phyloP scores from a whole-genome alignment of 2,797 vertebrate genomes.

The Hippocampus kuda region DNA sequence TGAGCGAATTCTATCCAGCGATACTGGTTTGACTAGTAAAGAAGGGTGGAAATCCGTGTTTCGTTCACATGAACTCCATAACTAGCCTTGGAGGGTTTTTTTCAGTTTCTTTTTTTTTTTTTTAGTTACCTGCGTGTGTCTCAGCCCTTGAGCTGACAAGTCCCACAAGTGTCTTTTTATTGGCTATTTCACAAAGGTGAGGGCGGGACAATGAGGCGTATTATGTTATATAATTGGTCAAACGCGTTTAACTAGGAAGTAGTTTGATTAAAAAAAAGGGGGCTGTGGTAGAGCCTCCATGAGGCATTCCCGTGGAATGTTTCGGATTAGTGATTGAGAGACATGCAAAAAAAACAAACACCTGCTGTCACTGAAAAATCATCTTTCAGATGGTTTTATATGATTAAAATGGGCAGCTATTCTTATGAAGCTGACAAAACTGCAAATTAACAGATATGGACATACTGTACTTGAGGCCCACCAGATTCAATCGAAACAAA shows the following conservation, averaged over 20 bases:
- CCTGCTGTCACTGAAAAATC: not conserved
- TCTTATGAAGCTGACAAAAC: not conserved
- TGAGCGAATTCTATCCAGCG: constrained; percentile 72
- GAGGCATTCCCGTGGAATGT: constrained; percentile 13
- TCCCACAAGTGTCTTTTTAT: constrained; percentile 51
- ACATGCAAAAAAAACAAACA: not conserved
- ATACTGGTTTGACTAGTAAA: constrained; percentile 79
- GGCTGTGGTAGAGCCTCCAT: constrained; percentile 2
- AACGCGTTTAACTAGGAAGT: constrained; percentile 50
- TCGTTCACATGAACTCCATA: constrained; percentile 82
- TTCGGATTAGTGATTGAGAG: not conserved
- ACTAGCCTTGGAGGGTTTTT: constrained; percentile 65
- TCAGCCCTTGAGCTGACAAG: constrained; percentile 64
- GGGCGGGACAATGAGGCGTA: constrained; percentile 63
- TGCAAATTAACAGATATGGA: not conserved
- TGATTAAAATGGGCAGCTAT: not conserved
- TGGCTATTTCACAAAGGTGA: constrained; percentile 79
- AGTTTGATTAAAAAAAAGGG: constrained; percentile 9
- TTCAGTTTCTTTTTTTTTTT: constrained; percentile 53
- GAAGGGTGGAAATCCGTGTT: constrained; percentile 72
- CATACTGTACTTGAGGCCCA: no score
- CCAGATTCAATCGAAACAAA: no score
- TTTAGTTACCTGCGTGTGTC: constrained; percentile 79
- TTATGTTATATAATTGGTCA: constrained; percentile 63
- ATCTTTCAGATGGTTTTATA: not conserved